These are phyloP conservation scores for Leucosticte australis DNA, from an alignment of 2,113 vertebrate species.

Conservation along the genomic window DNA sequence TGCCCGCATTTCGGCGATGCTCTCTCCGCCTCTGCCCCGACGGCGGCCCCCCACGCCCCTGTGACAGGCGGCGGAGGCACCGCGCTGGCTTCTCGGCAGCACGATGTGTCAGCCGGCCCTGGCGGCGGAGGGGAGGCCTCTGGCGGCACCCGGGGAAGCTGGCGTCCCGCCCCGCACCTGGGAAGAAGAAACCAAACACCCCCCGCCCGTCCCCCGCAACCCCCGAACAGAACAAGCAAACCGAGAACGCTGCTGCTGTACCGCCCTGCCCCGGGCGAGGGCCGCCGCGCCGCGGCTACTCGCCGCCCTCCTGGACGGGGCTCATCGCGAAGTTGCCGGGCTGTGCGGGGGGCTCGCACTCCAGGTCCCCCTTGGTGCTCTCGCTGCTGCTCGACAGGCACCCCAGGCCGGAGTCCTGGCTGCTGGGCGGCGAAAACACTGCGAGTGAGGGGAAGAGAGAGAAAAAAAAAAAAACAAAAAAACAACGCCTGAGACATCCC, in stretches of 20 bases:
- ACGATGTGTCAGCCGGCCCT: not conserved
- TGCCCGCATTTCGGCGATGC: no score
- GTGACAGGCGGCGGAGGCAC: not conserved
- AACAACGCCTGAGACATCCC: not conserved
- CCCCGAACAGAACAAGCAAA: slow-evolving; percentile 43
- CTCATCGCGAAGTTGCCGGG: slow-evolving; percentile 72
- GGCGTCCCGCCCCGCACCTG: not conserved
- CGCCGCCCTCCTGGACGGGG: slow-evolving; percentile 73
- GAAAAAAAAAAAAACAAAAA: not conserved
- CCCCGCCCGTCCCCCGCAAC: not conserved
- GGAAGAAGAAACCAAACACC: not conserved
- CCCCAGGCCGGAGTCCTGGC: slow-evolving; percentile 79
- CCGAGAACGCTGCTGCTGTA: slow-evolving; percentile 44
- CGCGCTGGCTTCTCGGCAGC: not conserved
- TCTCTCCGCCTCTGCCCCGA: no score
- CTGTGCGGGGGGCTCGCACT: slow-evolving; percentile 76
- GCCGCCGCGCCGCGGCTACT: slow-evolving; percentile 60
- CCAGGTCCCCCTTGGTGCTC: slow-evolving; percentile 74
- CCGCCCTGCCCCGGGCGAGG: not conserved
- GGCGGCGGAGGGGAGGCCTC: not conserved
- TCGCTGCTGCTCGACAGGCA: slow-evolving; percentile 82
- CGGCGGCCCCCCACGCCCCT: not conserved
- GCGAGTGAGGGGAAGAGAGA: not conserved
- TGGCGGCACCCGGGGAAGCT: not conserved
- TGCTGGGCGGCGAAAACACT: slow-evolving; percentile 83